Conservation (phyloP, 2,888 invertebrate genomes). For the Drosophila neonasuta region DNA sequence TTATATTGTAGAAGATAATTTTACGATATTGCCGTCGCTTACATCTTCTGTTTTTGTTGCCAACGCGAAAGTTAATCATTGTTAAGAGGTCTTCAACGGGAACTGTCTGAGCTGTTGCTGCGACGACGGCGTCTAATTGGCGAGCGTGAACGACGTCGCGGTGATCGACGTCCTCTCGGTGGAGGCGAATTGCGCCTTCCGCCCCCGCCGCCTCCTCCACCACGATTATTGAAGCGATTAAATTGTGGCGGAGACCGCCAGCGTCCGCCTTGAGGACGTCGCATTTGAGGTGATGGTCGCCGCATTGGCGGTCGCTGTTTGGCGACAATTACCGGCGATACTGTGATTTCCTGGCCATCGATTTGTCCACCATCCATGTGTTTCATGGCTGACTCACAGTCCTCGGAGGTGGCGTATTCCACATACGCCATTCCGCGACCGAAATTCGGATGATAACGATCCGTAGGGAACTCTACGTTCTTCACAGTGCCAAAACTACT, state of each 20-base stretch:
- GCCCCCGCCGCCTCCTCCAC: conserved; percentile 70
- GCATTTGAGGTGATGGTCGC: conserved; percentile 80
- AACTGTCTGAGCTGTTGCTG: conserved; percentile 82
- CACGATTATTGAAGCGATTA: conserved; percentile 79
- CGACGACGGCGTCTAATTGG: conserved; percentile 81
- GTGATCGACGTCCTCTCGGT: conserved; percentile 76
- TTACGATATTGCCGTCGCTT: conserved; percentile 10
- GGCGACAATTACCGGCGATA: conserved; percentile 94
- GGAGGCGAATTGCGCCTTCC: conserved; percentile 76
- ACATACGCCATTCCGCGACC: conserved; percentile 98
- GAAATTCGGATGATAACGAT: conserved; percentile 92
- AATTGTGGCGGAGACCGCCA: conserved; percentile 81
- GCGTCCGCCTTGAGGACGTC: conserved; percentile 79
- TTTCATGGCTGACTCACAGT: conserved; percentile 99
- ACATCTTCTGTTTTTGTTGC: conserved; percentile 2
- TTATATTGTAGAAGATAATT: conserved; percentile 45
- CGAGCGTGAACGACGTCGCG: conserved; percentile 81
- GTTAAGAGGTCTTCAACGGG: conserved; percentile 61
- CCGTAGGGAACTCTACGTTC: conserved; percentile 93
- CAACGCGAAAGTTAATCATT: conserved; percentile 21
- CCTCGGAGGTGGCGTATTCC: conserved; percentile 95
- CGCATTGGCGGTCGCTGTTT: conserved; percentile 82
- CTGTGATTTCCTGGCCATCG: conserved; percentile 97
- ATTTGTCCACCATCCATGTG: conserved; percentile 99
- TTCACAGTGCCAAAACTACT: conserved; percentile 93